These are phyloP conservation scores for Micoletzkya japonica DNA, from an alignment of 2,888 invertebrate genomes.

Conservation along the genomic window DNA sequence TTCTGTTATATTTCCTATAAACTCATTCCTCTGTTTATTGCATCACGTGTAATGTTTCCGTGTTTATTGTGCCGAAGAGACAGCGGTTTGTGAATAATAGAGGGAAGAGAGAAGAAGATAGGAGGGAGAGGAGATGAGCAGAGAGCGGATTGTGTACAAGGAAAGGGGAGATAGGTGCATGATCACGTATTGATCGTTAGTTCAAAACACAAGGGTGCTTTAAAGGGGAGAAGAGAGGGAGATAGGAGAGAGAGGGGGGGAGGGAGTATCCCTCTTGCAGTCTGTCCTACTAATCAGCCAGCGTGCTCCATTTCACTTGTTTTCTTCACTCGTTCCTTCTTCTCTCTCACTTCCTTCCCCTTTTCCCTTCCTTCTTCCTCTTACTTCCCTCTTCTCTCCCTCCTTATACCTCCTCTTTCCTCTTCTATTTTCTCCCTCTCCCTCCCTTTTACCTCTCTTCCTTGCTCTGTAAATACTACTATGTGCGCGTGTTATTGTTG, in stretches of 20 bases:
- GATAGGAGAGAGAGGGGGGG: neutral
- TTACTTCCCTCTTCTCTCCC: neutral
- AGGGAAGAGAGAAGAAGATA: too few relatives aligned
- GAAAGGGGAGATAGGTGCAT: too few relatives aligned
- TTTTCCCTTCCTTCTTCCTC: neutral
- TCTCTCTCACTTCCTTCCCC: slow-evolving; percentile 3
- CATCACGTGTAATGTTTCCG: too few relatives aligned
- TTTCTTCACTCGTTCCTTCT: neutral
- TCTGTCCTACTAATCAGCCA: neutral
- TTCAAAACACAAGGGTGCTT: too few relatives aligned
- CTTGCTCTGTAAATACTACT: neutral
- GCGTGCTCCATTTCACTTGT: neutral
- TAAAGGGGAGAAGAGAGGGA: slow-evolving; percentile 1
- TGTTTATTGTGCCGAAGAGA: too few relatives aligned
- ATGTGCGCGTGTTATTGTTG: too few relatives aligned
- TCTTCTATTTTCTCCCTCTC: slow-evolving; percentile 6
- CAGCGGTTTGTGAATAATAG: too few relatives aligned
- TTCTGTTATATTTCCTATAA: neutral
- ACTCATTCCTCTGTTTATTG: neutral
- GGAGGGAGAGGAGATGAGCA: too few relatives aligned
- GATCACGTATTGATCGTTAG: too few relatives aligned
- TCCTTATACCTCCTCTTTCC: neutral
- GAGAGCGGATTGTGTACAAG: too few relatives aligned
- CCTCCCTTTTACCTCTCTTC: neutral
- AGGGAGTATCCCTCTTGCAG: slow-evolving; percentile 1